A percentile compares a stretch with the other conserved stretches of the same genome.
Conservation (phyloP, 1,140 invertebrate genomes). For the Zaprionus inermis region DNA sequence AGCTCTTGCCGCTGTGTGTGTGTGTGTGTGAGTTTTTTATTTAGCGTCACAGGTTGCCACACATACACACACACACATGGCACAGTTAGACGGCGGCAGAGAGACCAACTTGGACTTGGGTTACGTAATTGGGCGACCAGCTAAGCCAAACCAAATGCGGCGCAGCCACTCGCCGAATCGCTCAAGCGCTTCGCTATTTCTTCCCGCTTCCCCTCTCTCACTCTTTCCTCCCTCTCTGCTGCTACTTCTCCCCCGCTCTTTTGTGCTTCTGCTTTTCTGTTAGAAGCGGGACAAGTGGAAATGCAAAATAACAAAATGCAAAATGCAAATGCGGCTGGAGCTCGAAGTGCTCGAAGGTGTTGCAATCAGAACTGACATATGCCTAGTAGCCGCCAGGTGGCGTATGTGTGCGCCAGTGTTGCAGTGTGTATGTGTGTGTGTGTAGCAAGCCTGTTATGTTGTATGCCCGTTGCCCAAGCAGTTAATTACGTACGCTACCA, state of each 20-base stretch:
- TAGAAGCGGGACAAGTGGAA: constrained; percentile 54
- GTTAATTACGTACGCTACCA: neutral
- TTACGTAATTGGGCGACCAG: constrained; percentile 55
- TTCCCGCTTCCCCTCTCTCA: constrained; percentile 7
- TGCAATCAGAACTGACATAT: constrained; percentile 40
- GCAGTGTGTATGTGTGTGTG: neutral
- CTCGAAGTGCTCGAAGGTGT: constrained; percentile 19
- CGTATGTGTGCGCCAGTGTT: constrained; percentile 1
- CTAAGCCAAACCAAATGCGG: constrained; percentile 54
- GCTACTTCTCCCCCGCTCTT: neutral
- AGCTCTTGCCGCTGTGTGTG: no score
- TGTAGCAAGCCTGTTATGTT: constrained; percentile 5
- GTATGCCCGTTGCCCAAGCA: constrained; percentile 2
- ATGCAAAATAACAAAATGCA: constrained; percentile 44
- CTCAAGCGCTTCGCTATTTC: constrained; percentile 64
- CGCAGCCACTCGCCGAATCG: constrained; percentile 54
- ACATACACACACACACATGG: constrained; percentile 38
- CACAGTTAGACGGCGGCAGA: constrained; percentile 48
- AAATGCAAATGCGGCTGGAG: constrained; percentile 27
- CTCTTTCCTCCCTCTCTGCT: constrained; percentile 5
- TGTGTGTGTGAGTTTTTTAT: constrained; percentile 17
- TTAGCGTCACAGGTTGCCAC: constrained; percentile 48
- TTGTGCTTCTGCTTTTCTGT: constrained; percentile 28
- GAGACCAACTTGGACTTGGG: constrained; percentile 49
- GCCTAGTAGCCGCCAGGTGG: constrained; percentile 17